Base-by-base conservation (phyloP, 2,113 vertebrate species). In the Sceloporus undulatus region DNA sequence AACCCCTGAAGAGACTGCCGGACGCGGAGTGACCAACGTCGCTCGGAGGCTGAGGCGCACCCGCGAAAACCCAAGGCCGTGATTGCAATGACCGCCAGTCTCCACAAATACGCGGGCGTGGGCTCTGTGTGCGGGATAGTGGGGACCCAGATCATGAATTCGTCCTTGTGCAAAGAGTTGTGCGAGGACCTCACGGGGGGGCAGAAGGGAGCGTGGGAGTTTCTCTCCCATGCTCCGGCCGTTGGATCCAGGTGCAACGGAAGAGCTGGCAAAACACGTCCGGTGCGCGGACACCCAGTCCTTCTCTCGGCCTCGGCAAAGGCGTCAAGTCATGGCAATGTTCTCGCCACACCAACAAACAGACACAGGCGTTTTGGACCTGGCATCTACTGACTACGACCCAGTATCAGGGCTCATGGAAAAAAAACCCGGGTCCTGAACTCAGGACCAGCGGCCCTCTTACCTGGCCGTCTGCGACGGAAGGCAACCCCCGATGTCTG, bases 161-260 rank as follows among this genome's bases (percentile, higher is more conserved):
- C 95, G 2, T 79, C 65, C 75, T 83, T 81, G 10, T 98, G 96
- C 74, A 19, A 0, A 1, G 94, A 95, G 80, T 96, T 99, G 4
- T 84, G 90, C 0, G 98, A 99, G n/a, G n/a, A 94, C 97, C 0
- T 91, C 73, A 0, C 80, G 14, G 4, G 98, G 98, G 0, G 99
- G 99, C 77, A n/a, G 98, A 99, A 59, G 99, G 99, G 75, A 99
- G 98, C 62, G 96, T 99, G 66, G 94, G 65, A 97, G 98, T 89
- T 99, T 99, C 27, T 77, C 78, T 0, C 94, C 97, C 3, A 3
- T 40, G 38, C 93, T 92, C 0, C 9, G 14, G 21, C 14, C 8
- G 34, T 42, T 14, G 29, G 74, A 73, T 71, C 54, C 18, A 25
- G 40, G 78, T 78, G 76, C 8, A 11, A 8, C 6, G 23, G 14